Percentiles rank a stretch among this genome's conserved stretches.
Evolutionary conservation across 2,113 vertebrate genomes (phyloP).

Genomic region (Bolborhynchus lineola): DNA sequence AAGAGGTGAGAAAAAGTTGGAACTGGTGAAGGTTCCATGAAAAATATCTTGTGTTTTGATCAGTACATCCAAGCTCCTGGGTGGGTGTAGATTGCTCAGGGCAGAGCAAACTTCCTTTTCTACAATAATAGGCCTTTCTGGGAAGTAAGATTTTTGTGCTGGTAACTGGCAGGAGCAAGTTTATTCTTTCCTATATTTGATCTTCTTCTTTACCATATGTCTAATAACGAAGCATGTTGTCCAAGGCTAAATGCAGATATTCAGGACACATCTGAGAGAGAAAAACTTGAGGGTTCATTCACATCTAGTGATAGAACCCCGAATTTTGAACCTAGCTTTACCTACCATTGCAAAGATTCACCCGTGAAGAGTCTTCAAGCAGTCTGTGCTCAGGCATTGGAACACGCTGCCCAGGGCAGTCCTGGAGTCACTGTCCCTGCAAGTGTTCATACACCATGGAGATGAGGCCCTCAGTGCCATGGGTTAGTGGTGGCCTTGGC

Average conservation of each 20-base stretch:
- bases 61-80: not conserved
- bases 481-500: not conserved
- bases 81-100: not conserved
- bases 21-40: not conserved
- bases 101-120: not conserved
- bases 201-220: not conserved
- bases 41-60: not conserved
- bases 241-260: not conserved
- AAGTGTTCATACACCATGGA: not conserved
- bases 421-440: fast-evolving
- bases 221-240: not conserved
- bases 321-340: not conserved
- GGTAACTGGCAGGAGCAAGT: not conserved
- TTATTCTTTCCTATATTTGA: not conserved
- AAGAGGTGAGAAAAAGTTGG: not conserved
- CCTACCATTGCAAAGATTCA: not conserved
- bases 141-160: not conserved
- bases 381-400: not conserved
- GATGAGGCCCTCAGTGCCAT: not conserved
- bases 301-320: not conserved
- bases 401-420: not conserved
- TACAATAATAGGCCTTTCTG: not conserved
- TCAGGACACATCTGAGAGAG: not conserved
- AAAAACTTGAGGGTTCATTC: not conserved
- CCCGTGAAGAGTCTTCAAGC: not conserved